phyloP scores from a whole-genome alignment of 1,140 invertebrate genomes.

The Arctopsyche grandis region DNA sequence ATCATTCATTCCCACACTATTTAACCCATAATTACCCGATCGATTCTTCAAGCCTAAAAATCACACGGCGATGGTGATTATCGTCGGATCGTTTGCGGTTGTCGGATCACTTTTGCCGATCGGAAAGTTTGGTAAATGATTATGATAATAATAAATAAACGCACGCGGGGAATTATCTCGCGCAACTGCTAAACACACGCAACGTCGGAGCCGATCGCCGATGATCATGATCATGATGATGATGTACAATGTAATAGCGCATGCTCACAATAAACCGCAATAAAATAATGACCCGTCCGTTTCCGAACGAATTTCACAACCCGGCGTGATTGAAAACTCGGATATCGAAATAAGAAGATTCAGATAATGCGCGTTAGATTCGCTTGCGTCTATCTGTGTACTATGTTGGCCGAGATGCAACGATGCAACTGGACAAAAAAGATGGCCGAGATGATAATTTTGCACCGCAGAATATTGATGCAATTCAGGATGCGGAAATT shows the following conservation, averaged over 20 bases:
- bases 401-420: neutral
- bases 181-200: conserved; percentile 18
- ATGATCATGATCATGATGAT: neutral
- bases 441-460: neutral
- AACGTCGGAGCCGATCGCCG: neutral
- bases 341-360: conserved; percentile 28
- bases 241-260: neutral
- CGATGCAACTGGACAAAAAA: conserved; percentile 21
- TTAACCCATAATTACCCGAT: no score
- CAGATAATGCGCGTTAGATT: conserved; percentile 26
- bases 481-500: neutral
- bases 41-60: no score
- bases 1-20: no score
- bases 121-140: conserved; percentile 16
- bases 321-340: conserved; percentile 36
- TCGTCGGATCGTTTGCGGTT: conserved; percentile 19
- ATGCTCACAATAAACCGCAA: conserved; percentile 27
- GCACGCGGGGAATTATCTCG: neutral
- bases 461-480: conserved; percentile 14
- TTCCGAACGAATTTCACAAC: conserved; percentile 34
- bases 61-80: neutral
- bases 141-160: conserved; percentile 6
- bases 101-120: neutral
- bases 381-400: conserved; percentile 1
- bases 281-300: conserved; percentile 9